Conservation (phyloP, 2,113 vertebrate species). For the Trematomus loennbergii region DNA sequence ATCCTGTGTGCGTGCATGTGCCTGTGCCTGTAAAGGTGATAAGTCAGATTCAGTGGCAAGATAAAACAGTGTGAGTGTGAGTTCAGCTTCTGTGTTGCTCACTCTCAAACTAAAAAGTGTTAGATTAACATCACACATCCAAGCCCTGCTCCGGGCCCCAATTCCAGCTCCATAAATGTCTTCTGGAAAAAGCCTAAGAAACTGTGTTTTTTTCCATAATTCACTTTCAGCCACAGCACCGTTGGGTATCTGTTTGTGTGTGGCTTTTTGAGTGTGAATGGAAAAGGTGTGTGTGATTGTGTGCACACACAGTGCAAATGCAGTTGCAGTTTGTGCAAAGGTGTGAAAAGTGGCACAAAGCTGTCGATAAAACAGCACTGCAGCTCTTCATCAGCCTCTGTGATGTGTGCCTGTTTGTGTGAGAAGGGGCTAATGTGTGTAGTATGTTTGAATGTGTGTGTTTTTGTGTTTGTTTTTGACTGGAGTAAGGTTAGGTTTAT, state of each 20-base stretch:
- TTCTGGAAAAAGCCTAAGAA: constrained; percentile 1
- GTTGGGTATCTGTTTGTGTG: constrained; percentile 8
- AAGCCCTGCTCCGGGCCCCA: constrained; percentile 24
- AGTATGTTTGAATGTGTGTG: neutral
- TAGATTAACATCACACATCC: constrained; percentile 63
- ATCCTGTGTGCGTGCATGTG: neutral
- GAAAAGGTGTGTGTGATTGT: too few species aligned
- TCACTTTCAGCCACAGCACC: constrained; percentile 31
- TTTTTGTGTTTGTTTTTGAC: neutral
- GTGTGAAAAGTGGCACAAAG: constrained; percentile 39
- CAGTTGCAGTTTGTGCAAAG: constrained; percentile 46
- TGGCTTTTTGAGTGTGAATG: neutral
- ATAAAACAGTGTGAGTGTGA: constrained; percentile 54
- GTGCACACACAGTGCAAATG: neutral
- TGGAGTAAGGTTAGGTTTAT: neutral
- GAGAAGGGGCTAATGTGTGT: neutral
- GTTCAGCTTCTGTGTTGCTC: constrained; percentile 12
- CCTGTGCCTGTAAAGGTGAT: neutral
- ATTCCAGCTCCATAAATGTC: too few species aligned
- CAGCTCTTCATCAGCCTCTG: constrained; percentile 5
- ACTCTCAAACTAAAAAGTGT: constrained; percentile 47
- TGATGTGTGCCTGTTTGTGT: neutral
- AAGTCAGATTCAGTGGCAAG: constrained; percentile 40
- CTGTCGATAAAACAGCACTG: constrained; percentile 27
- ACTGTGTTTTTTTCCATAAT: constrained; percentile 38